Percentiles rank a stretch among this genome's conserved stretches.
phyloP scores from a whole-genome alignment of 35 echinoderm and acorn worm genomes.

The Ophioderma brevispina region DNA sequence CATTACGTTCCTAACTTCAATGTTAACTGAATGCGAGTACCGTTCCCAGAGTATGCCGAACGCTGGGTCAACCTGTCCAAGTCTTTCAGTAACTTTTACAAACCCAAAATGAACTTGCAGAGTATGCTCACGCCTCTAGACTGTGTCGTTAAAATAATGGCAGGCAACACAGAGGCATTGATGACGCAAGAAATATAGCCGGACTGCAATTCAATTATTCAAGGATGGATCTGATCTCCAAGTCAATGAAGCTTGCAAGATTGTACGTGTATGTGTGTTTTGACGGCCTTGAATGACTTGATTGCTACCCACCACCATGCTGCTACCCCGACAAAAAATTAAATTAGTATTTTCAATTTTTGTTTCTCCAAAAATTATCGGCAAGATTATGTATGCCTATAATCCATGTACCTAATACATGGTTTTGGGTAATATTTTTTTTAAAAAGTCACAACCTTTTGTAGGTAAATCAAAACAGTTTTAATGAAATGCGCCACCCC shows the following conservation, averaged over 20 bases:
- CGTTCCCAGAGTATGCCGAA: conserved; percentile 78
- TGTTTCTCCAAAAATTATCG: no score
- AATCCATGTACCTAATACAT: no score
- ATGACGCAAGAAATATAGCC: conserved; percentile 94
- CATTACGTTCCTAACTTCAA: conserved; percentile 81
- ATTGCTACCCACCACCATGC: no score
- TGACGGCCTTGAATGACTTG: no score
- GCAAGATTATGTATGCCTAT: no score
- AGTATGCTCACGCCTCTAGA: conserved; percentile 70
- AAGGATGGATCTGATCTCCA: conserved; percentile 79
- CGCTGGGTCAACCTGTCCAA: conserved; percentile 92
- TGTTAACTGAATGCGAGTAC: conserved; percentile 76
- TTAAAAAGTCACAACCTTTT: no score
- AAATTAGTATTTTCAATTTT: no score
- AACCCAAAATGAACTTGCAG: conserved; percentile 52
- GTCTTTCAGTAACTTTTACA: conserved; percentile 89
- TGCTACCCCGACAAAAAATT: no score
- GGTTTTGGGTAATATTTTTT: no score
- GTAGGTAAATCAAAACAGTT: no score
- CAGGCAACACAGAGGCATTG: conserved; percentile 77
- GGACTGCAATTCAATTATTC: conserved; percentile 77
- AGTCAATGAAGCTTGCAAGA: conserved; percentile 65
- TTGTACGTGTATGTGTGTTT: no score
- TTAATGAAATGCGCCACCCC: no score
- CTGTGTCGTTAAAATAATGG: conserved; percentile 75